phyloP scores from a whole-genome alignment of 2,797 vertebrate species.

The Microhierax caerulescens region DNA sequence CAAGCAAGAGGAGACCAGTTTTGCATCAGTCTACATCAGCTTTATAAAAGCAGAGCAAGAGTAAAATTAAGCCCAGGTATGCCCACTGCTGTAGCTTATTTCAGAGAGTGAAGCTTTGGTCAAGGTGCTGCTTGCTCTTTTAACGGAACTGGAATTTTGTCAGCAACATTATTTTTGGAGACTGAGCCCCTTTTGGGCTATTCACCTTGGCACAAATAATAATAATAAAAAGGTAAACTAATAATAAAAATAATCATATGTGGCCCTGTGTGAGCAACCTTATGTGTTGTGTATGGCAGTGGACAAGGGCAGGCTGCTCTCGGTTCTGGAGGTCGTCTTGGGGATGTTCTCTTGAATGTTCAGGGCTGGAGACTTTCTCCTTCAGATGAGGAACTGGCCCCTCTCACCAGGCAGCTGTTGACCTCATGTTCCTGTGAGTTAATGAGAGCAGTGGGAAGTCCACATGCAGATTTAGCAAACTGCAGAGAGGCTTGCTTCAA shows the following conservation, averaged over 20 bases:
- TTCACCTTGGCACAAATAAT: not conserved
- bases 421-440: not conserved
- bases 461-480: not conserved
- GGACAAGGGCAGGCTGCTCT: not conserved
- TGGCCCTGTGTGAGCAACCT: not conserved
- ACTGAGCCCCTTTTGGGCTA: not conserved
- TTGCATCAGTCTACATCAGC: not conserved
- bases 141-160: not conserved
- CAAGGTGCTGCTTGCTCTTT: not conserved
- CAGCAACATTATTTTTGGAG: not conserved
- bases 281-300: not conserved
- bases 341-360: not conserved
- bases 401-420: not conserved
- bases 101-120: not conserved
- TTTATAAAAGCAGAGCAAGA: not conserved
- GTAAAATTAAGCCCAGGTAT: not conserved
- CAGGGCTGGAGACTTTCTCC: not conserved
- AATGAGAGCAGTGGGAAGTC: not conserved
- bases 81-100: not conserved
- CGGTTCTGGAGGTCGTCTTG: accelerated
- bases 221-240: not conserved
- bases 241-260: not conserved
- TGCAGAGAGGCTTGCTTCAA: not conserved
- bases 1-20: not conserved
- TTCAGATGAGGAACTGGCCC: not conserved